Percentiles rank a stretch among this genome's conserved stretches.
Conservation (phyloP, 2,797 vertebrate genomes). For the Gobionotothen gibberifrons region DNA sequence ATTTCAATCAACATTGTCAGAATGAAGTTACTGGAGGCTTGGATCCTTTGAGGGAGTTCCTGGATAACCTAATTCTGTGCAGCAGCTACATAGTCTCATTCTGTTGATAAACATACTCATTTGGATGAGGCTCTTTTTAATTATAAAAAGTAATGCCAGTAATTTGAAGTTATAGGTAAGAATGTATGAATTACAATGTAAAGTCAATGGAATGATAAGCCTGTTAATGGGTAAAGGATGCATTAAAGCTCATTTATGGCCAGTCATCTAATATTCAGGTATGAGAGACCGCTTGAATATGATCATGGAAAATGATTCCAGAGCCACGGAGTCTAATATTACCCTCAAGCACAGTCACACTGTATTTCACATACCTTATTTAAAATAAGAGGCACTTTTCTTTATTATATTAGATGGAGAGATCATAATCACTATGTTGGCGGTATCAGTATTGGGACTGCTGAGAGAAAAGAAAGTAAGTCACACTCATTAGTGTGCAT, state of each 20-base stretch:
- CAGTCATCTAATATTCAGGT: slow-evolving; percentile 15
- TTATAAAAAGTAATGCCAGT: background rate
- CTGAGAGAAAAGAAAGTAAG: too few species aligned
- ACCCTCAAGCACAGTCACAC: background rate
- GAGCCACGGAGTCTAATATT: background rate
- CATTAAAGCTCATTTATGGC: slow-evolving; percentile 13
- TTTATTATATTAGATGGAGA: slow-evolving; percentile 13
- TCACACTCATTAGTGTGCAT: too few species aligned
- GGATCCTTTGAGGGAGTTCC: background rate
- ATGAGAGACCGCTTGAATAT: slow-evolving; percentile 11
- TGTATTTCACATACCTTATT: slow-evolving; percentile 16
- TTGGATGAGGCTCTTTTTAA: too few species aligned
- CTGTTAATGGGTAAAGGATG: slow-evolving; percentile 4
- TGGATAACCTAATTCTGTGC: background rate
- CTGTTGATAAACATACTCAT: background rate
- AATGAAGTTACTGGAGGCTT: background rate
- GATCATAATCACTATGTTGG: background rate
- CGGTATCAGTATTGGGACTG: too few species aligned
- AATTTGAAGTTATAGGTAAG: background rate
- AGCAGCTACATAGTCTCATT: background rate
- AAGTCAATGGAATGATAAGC: slow-evolving; percentile 1
- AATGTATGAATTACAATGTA: background rate
- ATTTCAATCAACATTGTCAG: background rate
- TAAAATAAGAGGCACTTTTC: slow-evolving; percentile 41
- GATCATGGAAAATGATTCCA: slow-evolving; percentile 13